A percentile compares a stretch with the other conserved stretches of the same genome.
Evolutionary conservation across 1,140 invertebrate species (phyloP).

Genomic region (Elymnias hypermnestra): DNA sequence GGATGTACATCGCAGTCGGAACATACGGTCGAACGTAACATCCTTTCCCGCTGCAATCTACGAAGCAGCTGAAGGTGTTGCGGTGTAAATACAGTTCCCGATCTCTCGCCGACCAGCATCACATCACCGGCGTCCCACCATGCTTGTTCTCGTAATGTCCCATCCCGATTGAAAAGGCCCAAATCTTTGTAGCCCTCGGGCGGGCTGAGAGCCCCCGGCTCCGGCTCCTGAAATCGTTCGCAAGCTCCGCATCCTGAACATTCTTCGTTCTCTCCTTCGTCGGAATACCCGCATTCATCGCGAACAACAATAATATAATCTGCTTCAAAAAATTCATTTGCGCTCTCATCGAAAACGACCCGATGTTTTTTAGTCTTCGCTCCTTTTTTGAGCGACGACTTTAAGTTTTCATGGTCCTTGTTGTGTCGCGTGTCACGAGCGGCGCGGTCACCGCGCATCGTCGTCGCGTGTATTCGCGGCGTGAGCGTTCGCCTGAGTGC

Average conservation of each 20-base stretch:
- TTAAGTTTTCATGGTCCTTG: constrained; percentile 71
- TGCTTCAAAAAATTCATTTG: constrained; percentile 91
- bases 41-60: constrained; percentile 78
- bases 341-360: constrained; percentile 90
- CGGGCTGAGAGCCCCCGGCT: constrained; percentile 88
- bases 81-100: constrained; percentile 77
- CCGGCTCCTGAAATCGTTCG: constrained; percentile 77
- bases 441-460: constrained; percentile 71
- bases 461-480: constrained; percentile 51
- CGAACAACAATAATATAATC: constrained; percentile 92
- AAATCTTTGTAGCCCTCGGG: constrained; percentile 91
- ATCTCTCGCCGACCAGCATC: constrained; percentile 76
- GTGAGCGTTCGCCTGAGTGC: constrained; percentile 47
- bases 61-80: constrained; percentile 78
- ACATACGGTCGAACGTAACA: constrained; percentile 76
- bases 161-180: constrained; percentile 72
- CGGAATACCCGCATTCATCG: constrained; percentile 88
- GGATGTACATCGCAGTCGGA: constrained; percentile 85
- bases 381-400: constrained; percentile 71
- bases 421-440: constrained; percentile 69
- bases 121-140: constrained; percentile 75
- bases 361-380: constrained; percentile 79
- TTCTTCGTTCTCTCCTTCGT: constrained; percentile 82
- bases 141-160: constrained; percentile 72
- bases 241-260: constrained; percentile 84